Evolutionary conservation across 2,797 vertebrate genomes (phyloP).

Genomic region (Malacoraja senta): DNA sequence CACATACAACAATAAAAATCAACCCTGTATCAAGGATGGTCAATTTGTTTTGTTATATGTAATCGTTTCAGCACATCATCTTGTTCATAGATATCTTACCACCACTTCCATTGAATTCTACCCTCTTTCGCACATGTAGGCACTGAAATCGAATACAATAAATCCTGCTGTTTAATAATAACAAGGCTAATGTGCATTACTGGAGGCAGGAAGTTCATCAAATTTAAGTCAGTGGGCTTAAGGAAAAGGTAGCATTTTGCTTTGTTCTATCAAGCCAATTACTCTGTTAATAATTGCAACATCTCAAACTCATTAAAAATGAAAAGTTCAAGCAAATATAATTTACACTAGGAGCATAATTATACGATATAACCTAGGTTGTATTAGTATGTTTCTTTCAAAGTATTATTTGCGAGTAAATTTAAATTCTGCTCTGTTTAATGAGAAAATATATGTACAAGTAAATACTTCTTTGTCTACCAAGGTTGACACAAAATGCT

Average conservation of each 20-base stretch:
- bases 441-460: conserved; percentile 17
- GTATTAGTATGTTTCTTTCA: conserved; percentile 27
- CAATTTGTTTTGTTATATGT: not conserved
- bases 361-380: not conserved
- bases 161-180: not conserved
- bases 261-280: not conserved
- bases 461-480: not conserved
- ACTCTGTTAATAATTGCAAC: not conserved
- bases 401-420: conserved; percentile 14
- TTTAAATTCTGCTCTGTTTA: conserved; percentile 13
- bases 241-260: not conserved
- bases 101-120: not conserved
- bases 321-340: not conserved
- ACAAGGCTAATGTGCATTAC: not conserved
- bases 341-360: conserved; percentile 3
- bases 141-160: not conserved
- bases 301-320: not conserved
- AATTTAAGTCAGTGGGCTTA: not conserved
- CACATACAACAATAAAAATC: not conserved
- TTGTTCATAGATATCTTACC: not conserved
- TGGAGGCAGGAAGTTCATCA: not conserved
- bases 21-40: not conserved
- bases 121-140: not conserved
- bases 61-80: not conserved
- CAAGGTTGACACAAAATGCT: no score